Percentiles rank a stretch among this genome's conserved stretches.
These are phyloP conservation scores for Poeciliopsis turneri DNA, from an alignment of 2,797 vertebrate species.

Conservation along the genomic window DNA sequence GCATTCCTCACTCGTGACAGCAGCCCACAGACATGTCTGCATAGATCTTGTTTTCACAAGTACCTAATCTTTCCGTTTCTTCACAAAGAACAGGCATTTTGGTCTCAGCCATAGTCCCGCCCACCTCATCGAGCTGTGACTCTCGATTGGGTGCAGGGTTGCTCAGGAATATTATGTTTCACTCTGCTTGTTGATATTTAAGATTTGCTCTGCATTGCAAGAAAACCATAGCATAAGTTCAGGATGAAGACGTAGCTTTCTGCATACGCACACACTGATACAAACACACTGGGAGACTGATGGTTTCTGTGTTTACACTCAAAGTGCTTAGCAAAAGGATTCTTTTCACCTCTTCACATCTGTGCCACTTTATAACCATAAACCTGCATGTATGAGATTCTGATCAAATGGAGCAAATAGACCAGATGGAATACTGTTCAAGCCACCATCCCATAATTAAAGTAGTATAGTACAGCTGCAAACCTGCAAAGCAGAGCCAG, in stretches of 20 bases:
- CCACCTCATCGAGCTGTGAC: constrained; percentile 7
- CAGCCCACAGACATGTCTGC: constrained; percentile 22
- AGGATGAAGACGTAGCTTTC: constrained; percentile 17
- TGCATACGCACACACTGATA: constrained; percentile 14
- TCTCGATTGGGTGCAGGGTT: constrained; percentile 45
- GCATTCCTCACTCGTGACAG: constrained; percentile 63
- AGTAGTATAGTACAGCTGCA: not conserved
- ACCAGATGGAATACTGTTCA: not conserved
- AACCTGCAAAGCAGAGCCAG: not conserved
- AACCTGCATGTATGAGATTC: not conserved
- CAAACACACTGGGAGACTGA: constrained; percentile 12
- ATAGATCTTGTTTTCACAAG: constrained; percentile 27
- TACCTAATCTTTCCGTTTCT: constrained; percentile 35
- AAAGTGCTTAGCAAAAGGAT: not conserved
- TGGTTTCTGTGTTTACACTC: constrained; percentile 26
- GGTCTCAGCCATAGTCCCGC: constrained; percentile 23
- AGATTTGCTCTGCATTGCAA: constrained; percentile 29
- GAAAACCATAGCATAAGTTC: constrained; percentile 2
- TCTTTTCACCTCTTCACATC: not conserved
- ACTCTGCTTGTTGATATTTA: constrained; percentile 31
- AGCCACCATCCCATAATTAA: not conserved
- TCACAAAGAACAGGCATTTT: constrained; percentile 40
- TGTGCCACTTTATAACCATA: not conserved
- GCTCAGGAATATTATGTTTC: constrained; percentile 28
- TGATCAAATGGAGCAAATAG: not conserved